Evolutionary conservation across 2,888 invertebrate species (phyloP).

Genomic region (Erebia aethiops): DNA sequence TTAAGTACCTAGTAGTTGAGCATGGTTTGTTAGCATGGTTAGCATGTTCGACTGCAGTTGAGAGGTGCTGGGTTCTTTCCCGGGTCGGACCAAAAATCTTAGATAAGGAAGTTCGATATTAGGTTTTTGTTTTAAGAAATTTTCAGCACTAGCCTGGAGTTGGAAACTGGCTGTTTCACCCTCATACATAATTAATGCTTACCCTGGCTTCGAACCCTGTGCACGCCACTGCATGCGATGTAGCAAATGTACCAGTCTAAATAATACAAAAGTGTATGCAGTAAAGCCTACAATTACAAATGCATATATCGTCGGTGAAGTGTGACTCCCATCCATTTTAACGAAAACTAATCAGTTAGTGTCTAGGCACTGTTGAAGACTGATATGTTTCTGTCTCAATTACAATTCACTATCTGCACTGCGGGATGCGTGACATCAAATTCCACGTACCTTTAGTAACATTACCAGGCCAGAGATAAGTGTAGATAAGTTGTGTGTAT

Average conservation of each 20-base stretch:
- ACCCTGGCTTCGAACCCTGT: too few species aligned
- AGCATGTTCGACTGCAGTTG: too few species aligned
- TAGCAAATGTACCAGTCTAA: neutral
- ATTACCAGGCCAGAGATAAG: neutral
- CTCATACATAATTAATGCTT: too few species aligned
- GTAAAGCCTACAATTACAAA: neutral
- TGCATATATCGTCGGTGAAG: neutral
- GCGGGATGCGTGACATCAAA: constrained; percentile 10
- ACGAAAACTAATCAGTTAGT: constrained; percentile 16
- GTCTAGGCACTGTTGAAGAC: constrained; percentile 3
- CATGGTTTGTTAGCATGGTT: too few species aligned
- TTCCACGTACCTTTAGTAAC: neutral
- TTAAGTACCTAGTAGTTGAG: too few species aligned
- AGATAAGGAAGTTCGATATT: too few species aligned
- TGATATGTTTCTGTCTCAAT: constrained; percentile 15
- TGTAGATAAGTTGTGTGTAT: neutral
- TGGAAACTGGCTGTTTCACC: too few species aligned
- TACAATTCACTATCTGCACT: constrained; percentile 16
- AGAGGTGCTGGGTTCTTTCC: too few species aligned
- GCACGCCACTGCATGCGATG: too few species aligned
- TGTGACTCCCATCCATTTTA: constrained; percentile 14
- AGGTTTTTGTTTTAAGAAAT: too few species aligned
- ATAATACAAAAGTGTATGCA: neutral
- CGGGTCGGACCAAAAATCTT: too few species aligned
- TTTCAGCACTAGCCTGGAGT: too few species aligned